A percentile compares a stretch with the other conserved stretches of the same genome.
Conservation (phyloP, 1,140 invertebrate species). For the Hycleus cichorii region DNA sequence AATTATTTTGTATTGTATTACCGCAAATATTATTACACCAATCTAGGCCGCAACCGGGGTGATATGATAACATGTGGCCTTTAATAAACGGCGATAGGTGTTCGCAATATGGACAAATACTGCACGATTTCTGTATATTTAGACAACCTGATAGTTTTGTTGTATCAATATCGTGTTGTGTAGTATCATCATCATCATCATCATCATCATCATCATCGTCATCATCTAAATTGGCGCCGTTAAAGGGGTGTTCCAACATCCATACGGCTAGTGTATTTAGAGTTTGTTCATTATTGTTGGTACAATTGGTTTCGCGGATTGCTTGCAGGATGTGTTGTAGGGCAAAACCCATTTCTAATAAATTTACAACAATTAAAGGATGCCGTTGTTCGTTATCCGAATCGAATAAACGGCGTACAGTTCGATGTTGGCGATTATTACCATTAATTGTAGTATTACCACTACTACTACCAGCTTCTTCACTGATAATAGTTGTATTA, state of each 20-base stretch:
- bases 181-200: neutral
- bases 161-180: slow-evolving; percentile 5
- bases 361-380: slow-evolving; percentile 32
- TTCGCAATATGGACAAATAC: slow-evolving; percentile 37
- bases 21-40: slow-evolving; percentile 43
- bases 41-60: slow-evolving; percentile 44
- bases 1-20: slow-evolving; percentile 37
- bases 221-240: neutral
- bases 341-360: slow-evolving; percentile 60
- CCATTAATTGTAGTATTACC: neutral
- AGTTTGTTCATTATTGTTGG: slow-evolving; percentile 45
- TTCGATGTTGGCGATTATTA: neutral
- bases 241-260: slow-evolving; percentile 57
- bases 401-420: neutral
- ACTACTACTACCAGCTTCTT: neutral
- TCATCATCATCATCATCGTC: neutral
- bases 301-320: slow-evolving; percentile 46
- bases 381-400: neutral
- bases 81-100: slow-evolving; percentile 34
- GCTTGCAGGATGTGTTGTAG: slow-evolving; percentile 53
- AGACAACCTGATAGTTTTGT: neutral
- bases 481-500: neutral
- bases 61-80: slow-evolving; percentile 38
- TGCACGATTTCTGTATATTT: slow-evolving; percentile 8
- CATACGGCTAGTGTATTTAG: slow-evolving; percentile 58